Evolutionary conservation across 2,888 invertebrate species (phyloP).

Genomic region (Tachina fera): DNA sequence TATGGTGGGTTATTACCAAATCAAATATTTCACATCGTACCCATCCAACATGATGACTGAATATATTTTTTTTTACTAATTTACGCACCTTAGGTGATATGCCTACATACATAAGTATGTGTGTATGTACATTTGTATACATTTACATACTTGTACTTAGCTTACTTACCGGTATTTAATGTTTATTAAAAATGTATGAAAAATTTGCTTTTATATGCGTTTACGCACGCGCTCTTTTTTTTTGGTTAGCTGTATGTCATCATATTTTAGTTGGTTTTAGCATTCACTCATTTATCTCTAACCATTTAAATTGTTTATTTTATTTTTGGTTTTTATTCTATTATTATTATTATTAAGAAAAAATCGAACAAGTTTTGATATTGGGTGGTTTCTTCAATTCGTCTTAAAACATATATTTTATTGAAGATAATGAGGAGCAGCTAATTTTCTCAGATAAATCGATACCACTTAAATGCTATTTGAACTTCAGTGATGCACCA

Average conservation of each 20-base stretch:
- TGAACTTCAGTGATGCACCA: too few species aligned
- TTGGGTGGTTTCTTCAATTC: not conserved
- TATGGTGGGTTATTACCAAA: constrained; percentile 54
- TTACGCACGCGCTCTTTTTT: constrained; percentile 35
- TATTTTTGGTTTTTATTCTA: not conserved
- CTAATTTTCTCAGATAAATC: not conserved
- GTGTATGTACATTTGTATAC: not conserved
- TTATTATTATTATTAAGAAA: not conserved
- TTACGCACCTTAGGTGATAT: constrained; percentile 8
- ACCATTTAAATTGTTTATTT: constrained; percentile 10
- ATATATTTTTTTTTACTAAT: constrained; percentile 6
- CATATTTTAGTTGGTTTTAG: not conserved
- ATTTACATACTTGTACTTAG: not conserved
- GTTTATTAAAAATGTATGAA: constrained; percentile 25
- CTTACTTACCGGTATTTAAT: constrained; percentile 10
- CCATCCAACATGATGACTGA: constrained; percentile 32
- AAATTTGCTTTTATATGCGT: constrained; percentile 31
- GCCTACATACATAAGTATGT: not conserved
- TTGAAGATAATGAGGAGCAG: not conserved
- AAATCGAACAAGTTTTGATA: not conserved
- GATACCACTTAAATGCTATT: too few species aligned
- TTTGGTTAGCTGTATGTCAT: not conserved
- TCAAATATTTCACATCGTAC: constrained; percentile 44
- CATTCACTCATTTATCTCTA: constrained; percentile 19
- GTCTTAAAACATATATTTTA: not conserved